These are phyloP conservation scores for Polyergus mexicanus DNA, from an alignment of 1,140 invertebrate genomes.

Conservation along the genomic window DNA sequence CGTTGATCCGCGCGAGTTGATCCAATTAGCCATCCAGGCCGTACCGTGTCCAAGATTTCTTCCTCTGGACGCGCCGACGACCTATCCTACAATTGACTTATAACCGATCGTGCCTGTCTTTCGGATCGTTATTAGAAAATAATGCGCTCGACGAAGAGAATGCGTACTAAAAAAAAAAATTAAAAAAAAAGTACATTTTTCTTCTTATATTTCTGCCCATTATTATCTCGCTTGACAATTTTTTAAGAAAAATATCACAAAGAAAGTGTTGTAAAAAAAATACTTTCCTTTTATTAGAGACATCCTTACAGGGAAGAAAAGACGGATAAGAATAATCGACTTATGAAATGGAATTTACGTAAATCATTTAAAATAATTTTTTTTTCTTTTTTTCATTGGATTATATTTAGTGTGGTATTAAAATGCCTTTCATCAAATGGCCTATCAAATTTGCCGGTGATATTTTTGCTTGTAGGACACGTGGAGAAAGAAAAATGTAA, in stretches of 20 bases:
- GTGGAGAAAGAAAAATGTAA: background rate
- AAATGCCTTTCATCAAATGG: too few relatives aligned
- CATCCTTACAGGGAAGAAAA: too few relatives aligned
- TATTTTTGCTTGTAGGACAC: background rate
- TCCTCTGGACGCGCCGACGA: slow-evolving; percentile 16
- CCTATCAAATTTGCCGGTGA: background rate
- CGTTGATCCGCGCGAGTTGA: slow-evolving; percentile 75
- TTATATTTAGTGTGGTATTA: too few relatives aligned
- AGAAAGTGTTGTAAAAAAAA: too few relatives aligned
- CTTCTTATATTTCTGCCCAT: too few relatives aligned
- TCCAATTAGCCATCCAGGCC: slow-evolving; percentile 75
- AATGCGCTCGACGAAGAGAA: background rate
- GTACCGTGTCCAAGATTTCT: slow-evolving; percentile 45
- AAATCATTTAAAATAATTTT: too few relatives aligned
- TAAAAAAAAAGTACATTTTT: background rate
- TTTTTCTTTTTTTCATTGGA: too few relatives aligned
- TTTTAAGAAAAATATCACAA: background rate
- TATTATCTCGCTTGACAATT: too few relatives aligned
- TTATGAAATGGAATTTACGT: too few relatives aligned
- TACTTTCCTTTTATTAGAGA: too few relatives aligned
- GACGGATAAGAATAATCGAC: too few relatives aligned
- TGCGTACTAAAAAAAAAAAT: background rate
- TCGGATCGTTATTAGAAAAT: background rate
- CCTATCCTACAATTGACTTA: background rate
- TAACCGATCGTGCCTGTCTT: slow-evolving; percentile 1